Evolutionary conservation across 2,113 vertebrate species (phyloP), one percentile per base, ranked within the genome.

Genomic region (Xenotilapia caudafasciata): DNA sequence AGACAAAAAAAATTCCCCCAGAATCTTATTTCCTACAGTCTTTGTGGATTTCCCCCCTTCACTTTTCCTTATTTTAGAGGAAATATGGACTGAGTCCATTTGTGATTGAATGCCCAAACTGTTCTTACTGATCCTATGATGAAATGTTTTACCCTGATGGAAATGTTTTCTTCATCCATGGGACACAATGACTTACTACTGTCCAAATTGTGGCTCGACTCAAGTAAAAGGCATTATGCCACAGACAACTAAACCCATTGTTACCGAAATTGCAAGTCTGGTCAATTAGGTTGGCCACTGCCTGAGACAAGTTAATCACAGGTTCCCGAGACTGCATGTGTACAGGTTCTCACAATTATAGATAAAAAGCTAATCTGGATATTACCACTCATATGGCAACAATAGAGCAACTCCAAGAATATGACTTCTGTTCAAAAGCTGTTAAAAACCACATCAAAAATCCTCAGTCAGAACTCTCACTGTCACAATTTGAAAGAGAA

Each of bases 181-280:
- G 70, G 42, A 45, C 70, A 77, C 21, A 19, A 77, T 7, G 12
- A 28, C 42, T 77, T 77, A 31, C 42, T 47, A 19, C 91, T 95
- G 95, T 96, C 91, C 86, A 86, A 79, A 89, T 92, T 92, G 68
- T 88, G 89, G 86, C 86, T 93, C 58, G 73, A 84, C 89, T 93
- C 91, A 88, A 86, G 90, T 90, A 93, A 88, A 95, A 90, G 83
- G 88, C 91, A 95, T 95, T 95, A 94, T 94, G 86, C 90, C 90
- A 88, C 58, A 86, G 83, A 95, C 86, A 90, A 90, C 84, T 54
- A 87, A 84, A 88, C 88, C 89, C 82, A 85, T 47, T 65, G 87
- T 92, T 90, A 89, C 84, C 81, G 81, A 88, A 84, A 94, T 89
- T 89, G 90, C 88, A 89, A 90, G 88, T 88, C 88, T 94, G 92